Evolutionary conservation across 1,140 invertebrate genomes (phyloP).

Genomic region (Nephila pilipes): DNA sequence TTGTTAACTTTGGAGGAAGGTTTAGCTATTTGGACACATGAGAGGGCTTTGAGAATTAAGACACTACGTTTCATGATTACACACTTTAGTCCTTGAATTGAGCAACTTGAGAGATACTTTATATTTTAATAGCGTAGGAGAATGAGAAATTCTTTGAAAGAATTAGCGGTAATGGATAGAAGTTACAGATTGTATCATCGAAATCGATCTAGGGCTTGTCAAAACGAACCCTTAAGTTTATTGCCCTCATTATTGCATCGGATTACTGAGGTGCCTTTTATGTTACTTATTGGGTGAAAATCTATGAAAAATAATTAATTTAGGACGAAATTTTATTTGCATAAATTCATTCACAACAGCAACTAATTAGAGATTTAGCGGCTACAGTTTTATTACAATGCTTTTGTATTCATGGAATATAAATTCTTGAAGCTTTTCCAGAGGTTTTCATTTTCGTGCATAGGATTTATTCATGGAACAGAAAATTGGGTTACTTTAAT

Average conservation of each 20-base stretch:
- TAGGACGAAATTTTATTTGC: no score
- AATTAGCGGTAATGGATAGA: constrained; percentile 14
- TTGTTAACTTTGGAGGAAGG: constrained; percentile 13
- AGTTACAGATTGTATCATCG: neutral
- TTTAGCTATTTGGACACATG: constrained; percentile 25
- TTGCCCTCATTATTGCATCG: neutral
- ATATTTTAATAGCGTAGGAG: constrained; percentile 24
- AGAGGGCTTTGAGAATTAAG: constrained; percentile 10
- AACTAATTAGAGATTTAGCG: no score
- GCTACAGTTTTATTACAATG: no score
- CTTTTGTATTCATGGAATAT: no score
- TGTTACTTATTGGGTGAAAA: neutral
- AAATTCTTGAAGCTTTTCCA: no score
- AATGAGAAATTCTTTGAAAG: neutral
- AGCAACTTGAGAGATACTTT: constrained; percentile 31
- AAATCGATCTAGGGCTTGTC: neutral
- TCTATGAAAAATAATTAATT: no score
- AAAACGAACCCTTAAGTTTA: neutral
- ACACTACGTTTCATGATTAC: neutral
- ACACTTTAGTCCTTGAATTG: neutral
- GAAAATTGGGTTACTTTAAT: no score
- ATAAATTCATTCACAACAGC: no score
- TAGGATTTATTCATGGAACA: no score
- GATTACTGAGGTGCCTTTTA: neutral
- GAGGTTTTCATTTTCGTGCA: no score